Conservation (phyloP, 1,140 invertebrate genomes). For the Pachyrhynchus sulphureomaculatus region DNA sequence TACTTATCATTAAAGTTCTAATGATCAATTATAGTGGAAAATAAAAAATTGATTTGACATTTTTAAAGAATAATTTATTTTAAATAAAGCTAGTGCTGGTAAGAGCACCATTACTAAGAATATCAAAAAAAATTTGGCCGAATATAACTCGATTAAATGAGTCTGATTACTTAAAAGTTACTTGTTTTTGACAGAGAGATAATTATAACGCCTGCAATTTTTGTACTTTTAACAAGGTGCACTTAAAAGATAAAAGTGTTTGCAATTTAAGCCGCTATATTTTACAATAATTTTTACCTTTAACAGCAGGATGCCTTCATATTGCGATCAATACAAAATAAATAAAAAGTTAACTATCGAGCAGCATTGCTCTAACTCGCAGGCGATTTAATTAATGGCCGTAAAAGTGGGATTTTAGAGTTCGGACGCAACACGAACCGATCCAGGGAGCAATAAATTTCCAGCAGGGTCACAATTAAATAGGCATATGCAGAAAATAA, state of each 20-base stretch:
- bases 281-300: slow-evolving; percentile 21
- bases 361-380: slow-evolving; percentile 16
- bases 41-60: too few relatives aligned
- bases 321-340: slow-evolving; percentile 29
- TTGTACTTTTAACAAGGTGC: too few relatives aligned
- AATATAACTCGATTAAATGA: too few relatives aligned
- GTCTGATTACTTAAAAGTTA: too few relatives aligned
- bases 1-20: too few relatives aligned
- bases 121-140: too few relatives aligned
- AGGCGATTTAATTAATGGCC: slow-evolving; percentile 32
- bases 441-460: slow-evolving; percentile 32
- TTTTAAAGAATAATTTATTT: too few relatives aligned
- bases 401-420: slow-evolving; percentile 29
- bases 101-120: too few relatives aligned
- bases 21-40: too few relatives aligned
- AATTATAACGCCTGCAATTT: too few relatives aligned
- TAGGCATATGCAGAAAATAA: slow-evolving; percentile 43
- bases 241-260: neutral
- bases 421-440: slow-evolving; percentile 39
- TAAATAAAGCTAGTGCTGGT: too few relatives aligned
- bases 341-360: slow-evolving; percentile 35
- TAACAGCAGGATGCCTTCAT: slow-evolving; percentile 24
- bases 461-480: slow-evolving; percentile 41
- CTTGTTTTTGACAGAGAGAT: too few relatives aligned
- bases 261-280: slow-evolving; percentile 25